These are phyloP conservation scores for Epinephelus awoara DNA, from an alignment of 2,797 vertebrate genomes.

Conservation along the genomic window DNA sequence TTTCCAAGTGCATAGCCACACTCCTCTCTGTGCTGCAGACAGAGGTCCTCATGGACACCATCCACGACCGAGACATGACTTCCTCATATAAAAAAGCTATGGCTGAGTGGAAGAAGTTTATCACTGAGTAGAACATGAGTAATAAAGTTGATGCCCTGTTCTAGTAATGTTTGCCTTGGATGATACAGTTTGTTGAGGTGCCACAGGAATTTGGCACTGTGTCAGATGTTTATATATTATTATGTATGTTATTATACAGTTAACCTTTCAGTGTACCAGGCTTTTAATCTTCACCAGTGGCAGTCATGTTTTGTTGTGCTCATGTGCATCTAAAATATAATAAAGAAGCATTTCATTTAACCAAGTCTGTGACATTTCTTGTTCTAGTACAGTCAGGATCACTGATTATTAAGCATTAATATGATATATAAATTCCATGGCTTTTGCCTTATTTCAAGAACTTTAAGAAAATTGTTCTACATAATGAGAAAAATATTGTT, in stretches of 20 bases:
- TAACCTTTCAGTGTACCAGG: background rate
- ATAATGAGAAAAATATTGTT: background rate
- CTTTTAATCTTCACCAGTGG: background rate
- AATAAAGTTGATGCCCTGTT: too few species aligned
- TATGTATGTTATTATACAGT: background rate
- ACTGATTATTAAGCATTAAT: slow-evolving; percentile 8
- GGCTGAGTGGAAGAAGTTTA: background rate
- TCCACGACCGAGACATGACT: background rate
- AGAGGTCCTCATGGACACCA: background rate
- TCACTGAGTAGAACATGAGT: background rate
- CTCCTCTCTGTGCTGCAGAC: slow-evolving; percentile 6
- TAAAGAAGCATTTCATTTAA: slow-evolving; percentile 6
- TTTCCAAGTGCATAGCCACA: background rate
- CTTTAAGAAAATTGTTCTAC: background rate
- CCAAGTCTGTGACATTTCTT: background rate
- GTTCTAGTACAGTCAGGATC: background rate
- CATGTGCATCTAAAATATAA: background rate
- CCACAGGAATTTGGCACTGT: background rate
- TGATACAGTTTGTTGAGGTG: background rate
- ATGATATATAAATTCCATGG: background rate
- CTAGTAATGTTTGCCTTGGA: too few species aligned
- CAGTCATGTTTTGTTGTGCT: background rate
- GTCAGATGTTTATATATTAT: background rate
- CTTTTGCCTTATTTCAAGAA: slow-evolving; percentile 8
- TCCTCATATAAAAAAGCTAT: background rate